Evolutionary conservation across 2,113 vertebrate genomes (phyloP), one percentile per base, ranked within the genome.

Genomic region (Papio anubis): DNA sequence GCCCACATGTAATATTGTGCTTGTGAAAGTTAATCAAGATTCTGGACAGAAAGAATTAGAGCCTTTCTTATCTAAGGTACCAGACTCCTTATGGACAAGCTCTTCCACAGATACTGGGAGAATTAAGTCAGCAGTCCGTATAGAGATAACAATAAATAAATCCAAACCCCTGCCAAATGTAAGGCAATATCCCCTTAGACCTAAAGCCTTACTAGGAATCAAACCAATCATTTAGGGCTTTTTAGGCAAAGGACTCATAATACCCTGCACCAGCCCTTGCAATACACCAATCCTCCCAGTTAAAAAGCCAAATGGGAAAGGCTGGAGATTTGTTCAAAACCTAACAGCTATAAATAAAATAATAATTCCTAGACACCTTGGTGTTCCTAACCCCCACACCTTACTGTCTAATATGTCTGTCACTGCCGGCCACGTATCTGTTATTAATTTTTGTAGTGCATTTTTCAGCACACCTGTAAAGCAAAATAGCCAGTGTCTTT

Each of bases 391-490:
- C 0, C 68, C n/a, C 18, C 2, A 72, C 17, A 38, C 8, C n/a
- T 72, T 72, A 21, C 68, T 38, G 3, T 72, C 16, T 4, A 72
- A 38, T 21, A 72, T 72, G 21, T 18, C n/a, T 38, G 18, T 38
- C 16, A 21, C 16, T 9, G 8, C n/a, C 1, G 0, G 68, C 18
- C n/a, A 72, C 0, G 0, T 72, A 7, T 38, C 68, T 38, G 35
- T 20, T 35, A 38, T 38, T 72, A 16, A 21, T 17, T 38, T 72
- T 9, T 72, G n/a, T 35, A 66, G 68, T 72, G 18, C n/a, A n/a
- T 72, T 72, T n/a, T 72, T 72, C 18, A 38, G 68, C 68, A 38
- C 1, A 72, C n/a, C n/a, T 38, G 7, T 21, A 38, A 21, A 72
- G 16, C n/a, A 72, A 35, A 72, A 72, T 38, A 18, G 32, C 18